Base-by-base conservation (phyloP, 2,888 invertebrate genomes). In the Cinara cedri region DNA sequence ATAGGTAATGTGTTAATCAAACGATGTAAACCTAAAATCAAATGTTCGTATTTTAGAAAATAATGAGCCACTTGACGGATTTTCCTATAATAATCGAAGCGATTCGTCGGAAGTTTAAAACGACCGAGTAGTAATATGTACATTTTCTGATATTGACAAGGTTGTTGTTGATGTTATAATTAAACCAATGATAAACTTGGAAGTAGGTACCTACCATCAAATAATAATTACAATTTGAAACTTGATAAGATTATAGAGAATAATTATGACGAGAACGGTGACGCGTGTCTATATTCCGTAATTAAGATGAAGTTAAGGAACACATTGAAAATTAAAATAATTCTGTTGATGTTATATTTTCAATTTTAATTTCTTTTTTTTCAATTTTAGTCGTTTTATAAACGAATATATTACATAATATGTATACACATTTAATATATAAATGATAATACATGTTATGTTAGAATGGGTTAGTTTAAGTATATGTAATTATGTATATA, bases 131-230 rank as follows among this genome's bases (percentile, higher is more conserved):
- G 51, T 24, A 26, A 70, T 14, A 34, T 14, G 8, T 34, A 54
- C 54, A 70, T 70, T 3, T 9, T 42, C 34, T 54, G 19, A 42
- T 54, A 70, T 70, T 54, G 10, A 46, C 19, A 9, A 24, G 13
- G 11, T 46, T 13, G 11, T 72, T 60, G 9, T 26, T 72, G 60
- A 49, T 49, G 14, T 26, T 60, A 49, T 60, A 60, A 72, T 46
- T 60, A 49, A 57, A 57, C 51, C 11, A 10, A 3, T 6, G n/a
- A 54, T 13, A 19, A 34, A 70, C 26, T 54, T 21, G 34, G 19
- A 34, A 34, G 34, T 34, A 34, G 34, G 34, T 4, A 34, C 34
- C 34, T 34, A 34, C 34, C 6, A 34, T 34, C 8, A 6, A 54
- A n/a, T n/a, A 51, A 70, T 42, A 54, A 70, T 70, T 54, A 14